Evolutionary conservation across 2,113 vertebrate genomes (phyloP).

Genomic region (Theristicus caerulescens): DNA sequence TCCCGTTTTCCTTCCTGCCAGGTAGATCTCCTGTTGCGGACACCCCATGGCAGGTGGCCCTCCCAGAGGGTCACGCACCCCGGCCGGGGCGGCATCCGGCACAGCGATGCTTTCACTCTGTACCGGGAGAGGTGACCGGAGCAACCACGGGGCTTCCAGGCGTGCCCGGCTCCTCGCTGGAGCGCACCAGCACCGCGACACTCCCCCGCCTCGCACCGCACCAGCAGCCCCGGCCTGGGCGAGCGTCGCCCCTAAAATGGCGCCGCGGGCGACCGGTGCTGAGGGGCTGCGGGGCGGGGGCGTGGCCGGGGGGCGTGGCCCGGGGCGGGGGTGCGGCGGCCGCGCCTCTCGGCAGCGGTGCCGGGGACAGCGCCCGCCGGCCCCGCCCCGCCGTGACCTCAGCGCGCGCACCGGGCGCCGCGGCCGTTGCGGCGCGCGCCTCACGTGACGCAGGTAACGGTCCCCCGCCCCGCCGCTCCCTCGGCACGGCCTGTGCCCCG

Average conservation of each 20-base stretch:
- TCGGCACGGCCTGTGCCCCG: no score
- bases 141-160: fast-evolving
- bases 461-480: no score
- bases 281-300: neutral
- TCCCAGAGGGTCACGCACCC: fast-evolving
- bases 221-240: fast-evolving
- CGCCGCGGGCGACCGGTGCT: fast-evolving
- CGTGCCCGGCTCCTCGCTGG: fast-evolving
- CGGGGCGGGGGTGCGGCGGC: no score
- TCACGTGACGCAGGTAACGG: neutral
- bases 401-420: neutral
- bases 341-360: neutral
- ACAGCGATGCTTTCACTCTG: fast-evolving
- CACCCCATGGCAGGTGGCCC: fast-evolving
- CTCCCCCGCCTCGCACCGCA: fast-evolving
- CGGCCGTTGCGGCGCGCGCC: neutral
- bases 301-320: neutral
- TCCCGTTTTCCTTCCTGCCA: neutral
- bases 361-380: neutral
- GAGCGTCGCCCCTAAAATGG: neutral
- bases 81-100: fast-evolving
- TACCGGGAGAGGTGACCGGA: fast-evolving
- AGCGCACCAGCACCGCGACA: fast-evolving
- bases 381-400: neutral
- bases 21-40: no score